Evolutionary conservation across 92 coral and sea anemone genomes (phyloP).

Genomic region (Blastomussa wellsi): DNA sequence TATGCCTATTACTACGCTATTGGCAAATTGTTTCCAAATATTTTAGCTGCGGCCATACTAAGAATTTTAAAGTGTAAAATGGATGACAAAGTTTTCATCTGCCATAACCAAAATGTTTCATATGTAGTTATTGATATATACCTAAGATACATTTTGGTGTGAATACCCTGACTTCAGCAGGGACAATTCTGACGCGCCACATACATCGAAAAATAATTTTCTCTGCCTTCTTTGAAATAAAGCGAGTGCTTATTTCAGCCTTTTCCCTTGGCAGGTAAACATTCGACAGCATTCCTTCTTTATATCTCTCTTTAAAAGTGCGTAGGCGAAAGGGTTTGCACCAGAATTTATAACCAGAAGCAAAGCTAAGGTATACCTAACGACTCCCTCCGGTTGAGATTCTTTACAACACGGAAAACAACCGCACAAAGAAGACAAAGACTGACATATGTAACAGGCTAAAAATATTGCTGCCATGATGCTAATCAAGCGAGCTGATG

Average conservation of each 20-base stretch:
- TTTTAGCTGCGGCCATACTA: too few species aligned
- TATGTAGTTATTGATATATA: too few species aligned
- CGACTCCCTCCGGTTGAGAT: not conserved
- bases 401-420: slow-evolving; percentile 10
- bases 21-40: too few species aligned
- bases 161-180: too few species aligned
- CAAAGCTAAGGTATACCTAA: not conserved
- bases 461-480: slow-evolving; percentile 5
- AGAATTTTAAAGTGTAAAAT: too few species aligned
- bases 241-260: not conserved
- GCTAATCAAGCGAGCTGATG: slow-evolving; percentile 28
- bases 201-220: not conserved
- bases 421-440: slow-evolving; percentile 15
- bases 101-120: too few species aligned
- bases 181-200: not conserved
- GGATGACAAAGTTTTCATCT: too few species aligned
- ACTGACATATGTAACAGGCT: slow-evolving; percentile 6
- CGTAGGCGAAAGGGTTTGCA: slow-evolving; percentile 26
- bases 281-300: not conserved
- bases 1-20: too few species aligned
- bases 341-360: slow-evolving; percentile 19
- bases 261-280: not conserved
- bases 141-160: too few species aligned
- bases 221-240: not conserved
- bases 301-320: slow-evolving; percentile 18